Conservation (phyloP, 2,113 vertebrate species). For the Vulpes vulpes region DNA sequence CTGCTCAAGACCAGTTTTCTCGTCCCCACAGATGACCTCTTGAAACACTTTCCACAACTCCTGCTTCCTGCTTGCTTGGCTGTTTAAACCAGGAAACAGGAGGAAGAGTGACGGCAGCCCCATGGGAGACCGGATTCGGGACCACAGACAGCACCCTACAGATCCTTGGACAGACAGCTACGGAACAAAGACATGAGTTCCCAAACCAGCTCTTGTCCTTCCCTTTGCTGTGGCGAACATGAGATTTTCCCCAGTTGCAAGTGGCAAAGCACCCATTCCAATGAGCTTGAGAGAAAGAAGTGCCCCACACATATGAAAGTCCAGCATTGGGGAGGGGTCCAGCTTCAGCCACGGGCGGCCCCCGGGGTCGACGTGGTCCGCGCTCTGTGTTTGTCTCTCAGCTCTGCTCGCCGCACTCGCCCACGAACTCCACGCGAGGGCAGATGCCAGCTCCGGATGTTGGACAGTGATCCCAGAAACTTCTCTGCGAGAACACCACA, state of each 20-base stretch:
- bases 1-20: background rate
- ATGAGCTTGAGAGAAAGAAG: background rate
- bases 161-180: background rate
- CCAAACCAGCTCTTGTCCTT: background rate
- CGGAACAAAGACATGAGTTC: no score
- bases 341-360: fast-evolving
- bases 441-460: no score
- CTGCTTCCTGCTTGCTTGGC: background rate
- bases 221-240: fast-evolving
- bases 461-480: fast-evolving
- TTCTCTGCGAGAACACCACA: fast-evolving
- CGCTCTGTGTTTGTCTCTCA: background rate
- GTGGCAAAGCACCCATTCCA: background rate
- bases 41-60: background rate
- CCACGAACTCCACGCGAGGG: no score
- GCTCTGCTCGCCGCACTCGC: no score
- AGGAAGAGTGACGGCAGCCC: background rate
- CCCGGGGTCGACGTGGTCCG: fast-evolving
- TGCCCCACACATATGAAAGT: fast-evolving
- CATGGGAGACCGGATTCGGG: background rate
- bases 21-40: background rate
- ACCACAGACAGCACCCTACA: background rate
- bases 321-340: background rate
- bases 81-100: background rate
- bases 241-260: background rate